These are phyloP conservation scores for Gymnoscelis rufifasciata DNA, from an alignment of 2,888 invertebrate species.

Conservation along the genomic window DNA sequence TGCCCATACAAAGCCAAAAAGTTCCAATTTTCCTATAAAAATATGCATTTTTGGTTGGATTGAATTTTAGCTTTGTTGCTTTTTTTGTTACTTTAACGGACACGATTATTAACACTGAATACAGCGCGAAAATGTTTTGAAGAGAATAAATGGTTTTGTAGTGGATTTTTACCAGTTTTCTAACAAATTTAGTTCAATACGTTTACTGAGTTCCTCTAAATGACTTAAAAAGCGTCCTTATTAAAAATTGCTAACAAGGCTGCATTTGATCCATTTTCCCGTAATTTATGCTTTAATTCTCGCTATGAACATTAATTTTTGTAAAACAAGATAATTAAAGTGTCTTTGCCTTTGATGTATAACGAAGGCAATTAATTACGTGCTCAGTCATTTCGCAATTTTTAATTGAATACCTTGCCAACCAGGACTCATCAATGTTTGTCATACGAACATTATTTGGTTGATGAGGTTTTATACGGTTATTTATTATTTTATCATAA, in stretches of 20 bases:
- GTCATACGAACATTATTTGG: not conserved
- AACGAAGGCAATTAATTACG: conserved; percentile 45
- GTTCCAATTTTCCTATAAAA: conserved; percentile 29
- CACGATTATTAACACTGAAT: no score
- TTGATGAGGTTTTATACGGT: no score
- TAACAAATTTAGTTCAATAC: no score
- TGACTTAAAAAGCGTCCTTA: not conserved
- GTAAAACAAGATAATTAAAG: conserved; percentile 40
- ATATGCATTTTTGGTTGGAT: conserved; percentile 24
- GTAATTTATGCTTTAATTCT: conserved; percentile 23
- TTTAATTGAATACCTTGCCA: conserved; percentile 1
- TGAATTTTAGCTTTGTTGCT: conserved; percentile 14
- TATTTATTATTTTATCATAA: no score
- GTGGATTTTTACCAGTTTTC: no score
- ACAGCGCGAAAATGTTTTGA: no score
- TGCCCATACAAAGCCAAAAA: conserved; percentile 27
- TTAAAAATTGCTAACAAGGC: conserved; percentile 4
- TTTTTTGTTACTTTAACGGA: not conserved
- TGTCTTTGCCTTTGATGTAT: conserved; percentile 46
- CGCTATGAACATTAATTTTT: conserved; percentile 31
- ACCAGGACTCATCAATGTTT: not conserved
- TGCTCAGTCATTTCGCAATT: conserved; percentile 6
- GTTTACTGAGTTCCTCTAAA: no score
- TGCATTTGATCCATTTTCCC: conserved; percentile 16
- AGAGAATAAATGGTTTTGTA: no score